Base-by-base conservation (phyloP, 2,797 vertebrate species). In the Acipenser transmontanus region DNA sequence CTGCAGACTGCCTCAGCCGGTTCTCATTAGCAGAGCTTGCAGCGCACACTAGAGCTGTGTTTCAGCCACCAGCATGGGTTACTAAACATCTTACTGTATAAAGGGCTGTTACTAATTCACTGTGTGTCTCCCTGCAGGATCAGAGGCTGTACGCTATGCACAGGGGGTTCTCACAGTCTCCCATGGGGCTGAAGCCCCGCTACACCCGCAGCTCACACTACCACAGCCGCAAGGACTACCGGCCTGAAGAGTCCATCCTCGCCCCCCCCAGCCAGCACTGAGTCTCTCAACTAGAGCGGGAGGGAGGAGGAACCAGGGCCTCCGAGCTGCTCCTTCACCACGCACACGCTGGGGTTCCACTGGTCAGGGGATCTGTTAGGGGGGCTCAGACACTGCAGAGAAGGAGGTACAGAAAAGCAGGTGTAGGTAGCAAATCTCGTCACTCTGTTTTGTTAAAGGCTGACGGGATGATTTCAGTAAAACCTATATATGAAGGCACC, bases 201-300 rank as follows among this genome's bases (percentile, higher is more conserved):
- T 68, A 66, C 63, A 59, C 11, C 65, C 66, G 47, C n/a, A 52
- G 63, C 70, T 12, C 70, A 2, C 72, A 69, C 64, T 73, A 69
- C 57, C 69, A 74, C 60, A 57, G 68, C 50, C 71, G 52, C 69
- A 79, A 76, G 65, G 69, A 80, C 47, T 66, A 62, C 56, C 57
- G 47, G 59, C 64, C 47, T 0, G 71, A 78, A 1, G 47, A 68
- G 1, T 1, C 68, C 1, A 74, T 76, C 64, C 49, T 20, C 0
- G 34, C 65, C 0, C 59, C 68, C 12, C 67, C 34, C 67, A 4
- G 5, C 63, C 49, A 7, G 62, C 6, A 14, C 51, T 52, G 62
- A 68, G 14, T 13, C 70, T 47, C 54, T 74, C 56, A 50, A 20
- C 54, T 64, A 49, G 59, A 14, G 48, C 61, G n/a, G 64, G 62